Evolutionary conservation across 2,113 vertebrate species (phyloP).

Genomic region (Xyrauchen texanus): DNA sequence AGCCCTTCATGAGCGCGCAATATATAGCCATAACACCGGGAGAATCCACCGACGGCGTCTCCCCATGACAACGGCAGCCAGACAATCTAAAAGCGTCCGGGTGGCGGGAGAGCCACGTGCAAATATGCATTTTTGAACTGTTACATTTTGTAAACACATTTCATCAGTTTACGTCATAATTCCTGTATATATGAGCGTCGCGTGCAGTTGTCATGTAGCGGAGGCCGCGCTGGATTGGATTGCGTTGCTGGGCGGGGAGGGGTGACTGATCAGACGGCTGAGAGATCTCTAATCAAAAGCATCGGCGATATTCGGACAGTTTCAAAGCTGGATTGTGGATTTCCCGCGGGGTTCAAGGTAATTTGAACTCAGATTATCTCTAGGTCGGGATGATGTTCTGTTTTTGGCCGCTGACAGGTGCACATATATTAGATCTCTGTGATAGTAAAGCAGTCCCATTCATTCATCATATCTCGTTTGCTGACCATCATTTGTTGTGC

Average conservation of each 20-base stretch:
- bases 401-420: constrained; percentile 34
- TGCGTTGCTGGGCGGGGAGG: constrained; percentile 38
- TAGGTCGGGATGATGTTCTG: no score
- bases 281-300: background rate
- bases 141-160: background rate
- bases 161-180: constrained; percentile 4
- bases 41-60: constrained; percentile 19
- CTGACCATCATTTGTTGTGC: no score
- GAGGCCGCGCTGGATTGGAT: constrained; percentile 39
- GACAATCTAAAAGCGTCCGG: background rate
- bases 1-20: background rate
- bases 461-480: background rate
- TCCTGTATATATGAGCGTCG: background rate
- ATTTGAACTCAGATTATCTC: background rate
- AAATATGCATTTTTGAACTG: background rate
- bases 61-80: constrained; percentile 31
- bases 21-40: background rate
- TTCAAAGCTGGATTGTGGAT: constrained; percentile 17
- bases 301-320: background rate
- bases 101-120: background rate
- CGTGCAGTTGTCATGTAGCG: constrained; percentile 49
- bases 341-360: constrained; percentile 27
- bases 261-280: background rate
- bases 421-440: background rate
- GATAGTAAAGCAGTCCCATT: constrained; percentile 7